A percentile compares a stretch with the other conserved stretches of the same genome.
Evolutionary conservation across 2,113 vertebrate genomes (phyloP).

Genomic region (Sterna hirundo): DNA sequence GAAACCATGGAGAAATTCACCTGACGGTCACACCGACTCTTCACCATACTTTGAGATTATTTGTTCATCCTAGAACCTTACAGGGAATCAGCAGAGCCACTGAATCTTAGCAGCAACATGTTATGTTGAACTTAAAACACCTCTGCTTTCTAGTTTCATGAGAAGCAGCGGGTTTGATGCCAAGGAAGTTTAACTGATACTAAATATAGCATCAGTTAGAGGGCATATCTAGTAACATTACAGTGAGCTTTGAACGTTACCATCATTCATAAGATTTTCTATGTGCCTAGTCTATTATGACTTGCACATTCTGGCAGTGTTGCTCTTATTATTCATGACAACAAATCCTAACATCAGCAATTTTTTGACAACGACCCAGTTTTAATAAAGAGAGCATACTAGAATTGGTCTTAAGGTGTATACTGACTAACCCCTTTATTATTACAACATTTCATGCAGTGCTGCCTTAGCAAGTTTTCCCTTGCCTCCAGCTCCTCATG

Average conservation of each 20-base stretch:
- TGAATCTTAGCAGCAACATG: not conserved
- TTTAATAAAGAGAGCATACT: slow-evolving; percentile 29
- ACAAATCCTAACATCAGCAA: slow-evolving; percentile 34
- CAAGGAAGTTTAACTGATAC: slow-evolving; percentile 30
- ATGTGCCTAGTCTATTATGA: slow-evolving; percentile 31
- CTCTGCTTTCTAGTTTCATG: slow-evolving; percentile 54
- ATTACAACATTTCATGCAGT: not conserved
- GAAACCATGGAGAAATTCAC: not conserved
- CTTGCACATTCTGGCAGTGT: slow-evolving; percentile 39
- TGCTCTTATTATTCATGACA: slow-evolving; percentile 48
- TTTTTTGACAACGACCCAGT: slow-evolving; percentile 28
- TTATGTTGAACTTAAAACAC: slow-evolving; percentile 62
- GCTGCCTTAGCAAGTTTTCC: not conserved
- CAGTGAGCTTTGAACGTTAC: slow-evolving; percentile 37
- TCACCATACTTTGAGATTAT: not conserved
- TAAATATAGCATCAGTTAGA: slow-evolving; percentile 65
- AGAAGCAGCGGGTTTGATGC: slow-evolving; percentile 27
- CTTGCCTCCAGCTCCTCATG: not conserved
- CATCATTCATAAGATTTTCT: slow-evolving; percentile 53
- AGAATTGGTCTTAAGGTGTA: not conserved
- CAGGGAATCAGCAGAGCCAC: not conserved
- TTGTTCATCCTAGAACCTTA: not conserved
- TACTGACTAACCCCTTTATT: not conserved
- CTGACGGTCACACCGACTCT: not conserved
- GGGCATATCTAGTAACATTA: slow-evolving; percentile 49